Conservation (phyloP, 2,797 vertebrate species). For the Propithecus deckenii region DNA sequence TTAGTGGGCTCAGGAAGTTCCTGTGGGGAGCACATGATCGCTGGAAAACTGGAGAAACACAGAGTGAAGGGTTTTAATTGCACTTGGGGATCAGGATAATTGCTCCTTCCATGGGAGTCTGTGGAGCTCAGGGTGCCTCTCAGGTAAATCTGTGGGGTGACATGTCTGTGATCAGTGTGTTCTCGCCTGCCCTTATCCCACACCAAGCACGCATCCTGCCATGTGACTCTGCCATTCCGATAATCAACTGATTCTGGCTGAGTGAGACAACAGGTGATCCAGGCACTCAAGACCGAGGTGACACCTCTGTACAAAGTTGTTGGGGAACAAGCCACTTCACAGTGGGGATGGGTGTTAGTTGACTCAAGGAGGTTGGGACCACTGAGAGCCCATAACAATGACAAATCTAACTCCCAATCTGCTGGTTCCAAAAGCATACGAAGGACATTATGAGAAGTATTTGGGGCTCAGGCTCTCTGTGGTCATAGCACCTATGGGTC, state of each 20-base stretch:
- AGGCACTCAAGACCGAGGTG: accelerated
- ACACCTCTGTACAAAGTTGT: neutral
- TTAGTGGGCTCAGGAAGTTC: neutral
- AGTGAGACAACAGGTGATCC: neutral
- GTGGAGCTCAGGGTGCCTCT: neutral
- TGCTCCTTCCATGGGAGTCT: neutral
- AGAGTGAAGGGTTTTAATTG: neutral
- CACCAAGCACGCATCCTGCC: neutral
- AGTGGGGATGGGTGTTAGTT: neutral
- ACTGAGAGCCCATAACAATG: neutral
- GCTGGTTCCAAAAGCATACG: neutral
- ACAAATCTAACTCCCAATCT: neutral
- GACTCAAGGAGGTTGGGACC: neutral
- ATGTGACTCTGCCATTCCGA: neutral
- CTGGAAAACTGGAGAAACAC: neutral
- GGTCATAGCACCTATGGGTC: neutral
- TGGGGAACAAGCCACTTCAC: neutral
- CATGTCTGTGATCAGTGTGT: neutral
- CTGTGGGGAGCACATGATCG: neutral
- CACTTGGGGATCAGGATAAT: neutral
- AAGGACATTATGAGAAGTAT: neutral
- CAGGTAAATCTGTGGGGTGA: neutral
- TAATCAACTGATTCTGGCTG: neutral
- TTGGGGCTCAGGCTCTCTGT: neutral
- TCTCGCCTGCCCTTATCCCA: neutral